Conservation (phyloP, 2,888 invertebrate genomes). For the Orthosia cruda region DNA sequence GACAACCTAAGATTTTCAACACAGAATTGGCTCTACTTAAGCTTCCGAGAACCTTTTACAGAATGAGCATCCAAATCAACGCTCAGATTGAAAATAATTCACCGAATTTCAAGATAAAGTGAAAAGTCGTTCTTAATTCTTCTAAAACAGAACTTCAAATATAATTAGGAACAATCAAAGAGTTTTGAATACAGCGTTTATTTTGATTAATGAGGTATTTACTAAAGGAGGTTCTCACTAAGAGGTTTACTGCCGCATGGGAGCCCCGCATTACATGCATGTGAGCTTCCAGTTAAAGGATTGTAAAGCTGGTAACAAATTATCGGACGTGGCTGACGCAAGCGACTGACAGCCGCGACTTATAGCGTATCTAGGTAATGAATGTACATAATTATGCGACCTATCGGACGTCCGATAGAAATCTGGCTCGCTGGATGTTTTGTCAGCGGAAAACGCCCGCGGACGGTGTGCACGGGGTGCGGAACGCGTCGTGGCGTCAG, state of each 20-base stretch:
- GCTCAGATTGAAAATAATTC: constrained; percentile 1
- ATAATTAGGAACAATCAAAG: background rate
- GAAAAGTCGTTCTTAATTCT: background rate
- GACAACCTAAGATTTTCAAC: background rate
- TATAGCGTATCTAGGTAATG: no score
- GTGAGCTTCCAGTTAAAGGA: background rate
- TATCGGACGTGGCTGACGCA: no score
- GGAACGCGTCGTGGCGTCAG: no score
- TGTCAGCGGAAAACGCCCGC: no score
- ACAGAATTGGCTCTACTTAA: background rate
- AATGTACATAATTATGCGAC: no score
- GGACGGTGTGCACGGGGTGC: no score
- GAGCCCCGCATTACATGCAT: constrained; percentile 21
- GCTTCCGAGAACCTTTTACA: background rate
- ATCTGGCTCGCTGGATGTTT: no score
- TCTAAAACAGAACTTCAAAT: background rate
- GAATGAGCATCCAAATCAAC: background rate
- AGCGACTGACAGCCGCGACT: no score
- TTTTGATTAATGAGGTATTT: constrained; percentile 11
- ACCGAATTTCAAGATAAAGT: background rate
- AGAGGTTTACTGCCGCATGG: constrained; percentile 36
- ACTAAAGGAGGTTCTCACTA: constrained; percentile 4
- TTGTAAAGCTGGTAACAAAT: background rate
- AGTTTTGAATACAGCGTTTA: background rate
- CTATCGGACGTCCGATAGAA: no score